phyloP scores from a whole-genome alignment of 2,888 invertebrate species.

The Hypomecis punctinalis region DNA sequence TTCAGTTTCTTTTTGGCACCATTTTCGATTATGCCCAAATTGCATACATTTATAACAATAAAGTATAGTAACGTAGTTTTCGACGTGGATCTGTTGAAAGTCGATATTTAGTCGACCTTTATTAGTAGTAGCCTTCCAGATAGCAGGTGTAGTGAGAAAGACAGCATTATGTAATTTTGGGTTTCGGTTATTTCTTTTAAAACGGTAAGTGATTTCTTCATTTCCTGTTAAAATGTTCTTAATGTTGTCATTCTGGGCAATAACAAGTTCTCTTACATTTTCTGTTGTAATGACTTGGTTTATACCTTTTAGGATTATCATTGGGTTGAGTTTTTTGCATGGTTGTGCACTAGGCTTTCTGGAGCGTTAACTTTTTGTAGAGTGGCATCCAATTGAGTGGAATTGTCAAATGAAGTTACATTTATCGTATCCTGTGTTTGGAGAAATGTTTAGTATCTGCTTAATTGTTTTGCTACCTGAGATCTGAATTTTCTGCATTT shows the following conservation, averaged over 20 bases:
- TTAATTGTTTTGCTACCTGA: background rate
- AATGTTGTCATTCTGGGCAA: background rate
- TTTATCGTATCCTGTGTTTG: background rate
- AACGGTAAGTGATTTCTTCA: background rate
- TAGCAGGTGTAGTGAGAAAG: conserved; percentile 2
- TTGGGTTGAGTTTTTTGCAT: background rate
- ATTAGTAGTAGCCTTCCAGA: conserved; percentile 7
- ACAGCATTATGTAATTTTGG: conserved; percentile 26
- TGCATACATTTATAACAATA: conserved; percentile 39
- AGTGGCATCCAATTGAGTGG: background rate
- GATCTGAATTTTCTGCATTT: background rate
- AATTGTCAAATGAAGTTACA: background rate
- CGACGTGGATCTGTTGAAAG: conserved; percentile 24
- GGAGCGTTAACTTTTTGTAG: background rate
- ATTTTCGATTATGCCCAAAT: conserved; percentile 34
- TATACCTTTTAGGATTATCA: background rate
- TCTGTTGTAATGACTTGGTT: background rate
- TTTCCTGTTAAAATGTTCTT: background rate
- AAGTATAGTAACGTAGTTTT: conserved; percentile 31
- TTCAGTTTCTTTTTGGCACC: conserved; percentile 6
- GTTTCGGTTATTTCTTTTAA: conserved; percentile 12
- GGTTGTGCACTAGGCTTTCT: background rate
- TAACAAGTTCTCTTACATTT: background rate
- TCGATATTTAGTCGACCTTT: conserved; percentile 22
- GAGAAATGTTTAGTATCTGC: background rate